phyloP scores from a whole-genome alignment of 2,888 invertebrate species.

The Acrobasis consociella region DNA sequence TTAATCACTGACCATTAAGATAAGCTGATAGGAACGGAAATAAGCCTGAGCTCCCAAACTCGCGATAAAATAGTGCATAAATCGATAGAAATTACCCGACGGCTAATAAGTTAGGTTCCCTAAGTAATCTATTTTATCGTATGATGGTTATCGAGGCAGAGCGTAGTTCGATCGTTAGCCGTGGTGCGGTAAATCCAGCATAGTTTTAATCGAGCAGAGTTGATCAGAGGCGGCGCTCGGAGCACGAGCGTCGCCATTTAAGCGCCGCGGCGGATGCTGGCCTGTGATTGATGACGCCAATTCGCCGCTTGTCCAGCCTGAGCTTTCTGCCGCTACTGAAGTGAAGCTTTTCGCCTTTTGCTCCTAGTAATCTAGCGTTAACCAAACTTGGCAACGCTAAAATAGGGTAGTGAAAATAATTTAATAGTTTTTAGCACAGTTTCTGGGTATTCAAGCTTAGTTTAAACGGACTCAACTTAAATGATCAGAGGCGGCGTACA shows the following conservation, averaged over 20 bases:
- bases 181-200: not conserved
- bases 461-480: constrained; percentile 41
- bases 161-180: not conserved
- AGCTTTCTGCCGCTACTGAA: constrained; percentile 27
- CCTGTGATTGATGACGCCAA: constrained; percentile 75
- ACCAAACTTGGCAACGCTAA: not conserved
- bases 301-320: constrained; percentile 63
- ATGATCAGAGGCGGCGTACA: constrained; percentile 49
- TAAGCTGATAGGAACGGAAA: not conserved
- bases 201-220: constrained; percentile 43
- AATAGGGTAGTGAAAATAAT: too few relatives aligned
- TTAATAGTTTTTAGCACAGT: too few relatives aligned
- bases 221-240: constrained; percentile 46
- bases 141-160: not conserved
- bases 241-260: constrained; percentile 42
- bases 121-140: not conserved
- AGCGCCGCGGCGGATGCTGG: constrained; percentile 58
- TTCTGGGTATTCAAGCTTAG: not conserved
- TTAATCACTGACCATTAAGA: not conserved
- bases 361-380: not conserved
- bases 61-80: not conserved
- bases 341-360: not conserved
- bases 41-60: not conserved
- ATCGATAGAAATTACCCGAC: not conserved
- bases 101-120: not conserved